Conservation (phyloP, 2,888 invertebrate species). For the Caenorhabditis zanzibari region DNA sequence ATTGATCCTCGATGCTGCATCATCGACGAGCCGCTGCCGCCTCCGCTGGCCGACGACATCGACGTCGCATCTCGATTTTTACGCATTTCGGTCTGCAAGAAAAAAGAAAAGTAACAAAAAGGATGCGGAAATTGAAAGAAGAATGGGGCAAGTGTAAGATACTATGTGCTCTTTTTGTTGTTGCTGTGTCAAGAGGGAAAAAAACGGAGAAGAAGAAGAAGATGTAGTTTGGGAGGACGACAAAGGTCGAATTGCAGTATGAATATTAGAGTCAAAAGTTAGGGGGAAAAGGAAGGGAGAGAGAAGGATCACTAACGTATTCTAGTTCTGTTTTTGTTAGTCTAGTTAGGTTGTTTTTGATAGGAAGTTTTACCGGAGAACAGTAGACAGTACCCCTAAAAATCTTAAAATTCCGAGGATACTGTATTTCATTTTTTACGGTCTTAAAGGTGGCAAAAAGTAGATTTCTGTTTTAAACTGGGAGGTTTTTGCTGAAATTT, state of each 20-base stretch:
- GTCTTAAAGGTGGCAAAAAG: too few relatives aligned
- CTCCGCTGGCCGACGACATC: conserved; percentile 11
- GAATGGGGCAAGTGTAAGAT: conserved; percentile 8
- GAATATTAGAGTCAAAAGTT: conserved; percentile 12
- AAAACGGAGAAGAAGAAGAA: background rate
- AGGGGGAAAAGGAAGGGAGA: background rate
- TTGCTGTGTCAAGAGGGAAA: conserved; percentile 22
- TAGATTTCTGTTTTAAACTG: too few relatives aligned
- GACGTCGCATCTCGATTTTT: conserved; percentile 52
- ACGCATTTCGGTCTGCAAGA: conserved; percentile 60
- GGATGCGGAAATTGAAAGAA: conserved; percentile 34
- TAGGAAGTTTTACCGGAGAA: too few relatives aligned
- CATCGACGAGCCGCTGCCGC: conserved; percentile 5
- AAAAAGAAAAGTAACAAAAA: conserved; percentile 24
- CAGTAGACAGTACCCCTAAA: too few relatives aligned
- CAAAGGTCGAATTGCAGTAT: conserved; percentile 50
- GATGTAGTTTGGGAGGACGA: conserved; percentile 13
- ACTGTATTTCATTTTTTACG: too few relatives aligned
- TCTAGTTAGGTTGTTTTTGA: background rate
- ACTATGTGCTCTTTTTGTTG: conserved; percentile 4
- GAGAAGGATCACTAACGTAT: background rate
- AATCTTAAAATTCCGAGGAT: too few relatives aligned
- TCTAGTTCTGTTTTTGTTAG: background rate
- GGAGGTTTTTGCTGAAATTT: too few relatives aligned
- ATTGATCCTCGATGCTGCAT: conserved; percentile 48